A percentile compares a stretch with the other conserved stretches of the same genome.
Evolutionary conservation across 2,797 vertebrate species (phyloP).

Genomic region (Taeniopygia guttata): DNA sequence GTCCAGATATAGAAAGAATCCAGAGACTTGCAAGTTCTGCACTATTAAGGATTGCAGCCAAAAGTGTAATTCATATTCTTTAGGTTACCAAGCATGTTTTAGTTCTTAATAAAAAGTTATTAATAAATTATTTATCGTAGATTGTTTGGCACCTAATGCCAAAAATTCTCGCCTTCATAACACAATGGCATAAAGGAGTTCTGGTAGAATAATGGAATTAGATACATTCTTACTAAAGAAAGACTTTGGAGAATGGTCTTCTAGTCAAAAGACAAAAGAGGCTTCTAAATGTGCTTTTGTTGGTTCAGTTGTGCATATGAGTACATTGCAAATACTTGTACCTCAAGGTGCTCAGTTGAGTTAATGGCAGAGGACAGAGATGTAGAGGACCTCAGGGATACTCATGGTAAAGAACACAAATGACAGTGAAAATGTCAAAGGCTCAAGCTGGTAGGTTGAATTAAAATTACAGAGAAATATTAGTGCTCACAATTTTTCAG

Average conservation of each 20-base stretch:
- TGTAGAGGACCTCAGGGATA: neutral
- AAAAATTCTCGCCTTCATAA: neutral
- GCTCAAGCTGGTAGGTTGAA: neutral
- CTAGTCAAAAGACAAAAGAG: neutral
- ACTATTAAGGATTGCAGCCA: neutral
- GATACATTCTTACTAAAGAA: neutral
- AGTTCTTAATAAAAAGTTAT: neutral
- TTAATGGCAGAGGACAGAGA: neutral
- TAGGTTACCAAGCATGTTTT: neutral
- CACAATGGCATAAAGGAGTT: fast-evolving
- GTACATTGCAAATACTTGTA: neutral
- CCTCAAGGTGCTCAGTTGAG: neutral
- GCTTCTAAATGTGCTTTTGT: neutral
- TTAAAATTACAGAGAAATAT: neutral
- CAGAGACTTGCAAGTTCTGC: neutral
- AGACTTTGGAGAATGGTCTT: neutral
- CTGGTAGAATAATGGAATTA: neutral
- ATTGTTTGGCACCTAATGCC: neutral
- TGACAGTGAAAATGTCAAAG: neutral
- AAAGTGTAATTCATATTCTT: neutral
- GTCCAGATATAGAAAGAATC: neutral
- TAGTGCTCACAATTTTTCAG: neutral
- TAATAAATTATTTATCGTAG: neutral
- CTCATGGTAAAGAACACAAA: neutral
- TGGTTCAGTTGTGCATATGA: neutral